These are phyloP conservation scores for Bhutanitis thaidina DNA, from an alignment of 2,888 invertebrate genomes.

Conservation along the genomic window DNA sequence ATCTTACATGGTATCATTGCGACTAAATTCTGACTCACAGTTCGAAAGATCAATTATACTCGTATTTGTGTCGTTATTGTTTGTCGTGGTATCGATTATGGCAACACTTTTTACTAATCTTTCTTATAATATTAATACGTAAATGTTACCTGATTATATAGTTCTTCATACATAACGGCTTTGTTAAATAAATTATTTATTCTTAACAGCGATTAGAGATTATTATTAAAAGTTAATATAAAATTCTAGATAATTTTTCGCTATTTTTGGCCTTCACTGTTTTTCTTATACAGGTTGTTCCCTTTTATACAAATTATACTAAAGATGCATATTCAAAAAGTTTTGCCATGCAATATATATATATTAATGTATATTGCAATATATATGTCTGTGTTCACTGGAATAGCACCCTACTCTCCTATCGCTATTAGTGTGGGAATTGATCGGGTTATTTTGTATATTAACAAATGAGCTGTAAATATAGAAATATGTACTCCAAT, in stretches of 20 bases:
- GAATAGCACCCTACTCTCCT: conserved; percentile 72
- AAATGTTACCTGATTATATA: no score
- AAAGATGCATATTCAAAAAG: conserved; percentile 31
- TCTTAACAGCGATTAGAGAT: no score
- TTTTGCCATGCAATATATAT: conserved; percentile 39
- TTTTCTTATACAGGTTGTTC: no score
- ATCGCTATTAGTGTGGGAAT: conserved; percentile 72
- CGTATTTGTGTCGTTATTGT: conserved; percentile 49
- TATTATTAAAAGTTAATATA: no score
- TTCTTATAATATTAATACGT: no score
- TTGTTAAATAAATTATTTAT: no score
- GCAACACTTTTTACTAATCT: conserved; percentile 42
- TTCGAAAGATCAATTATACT: conserved; percentile 32
- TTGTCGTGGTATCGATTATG: conserved; percentile 56
- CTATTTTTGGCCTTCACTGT: not conserved
- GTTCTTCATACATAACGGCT: no score
- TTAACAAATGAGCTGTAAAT: conserved; percentile 39
- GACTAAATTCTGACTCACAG: conserved; percentile 34
- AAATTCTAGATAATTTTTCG: no score
- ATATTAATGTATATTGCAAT: no score
- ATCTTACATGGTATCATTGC: no score
- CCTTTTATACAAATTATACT: not conserved
- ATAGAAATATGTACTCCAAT: not conserved
- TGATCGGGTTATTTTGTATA: conserved; percentile 45
- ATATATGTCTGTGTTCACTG: conserved; percentile 61